Percentiles rank a stretch among this genome's conserved stretches.
phyloP scores from a whole-genome alignment of 2,797 vertebrate genomes.

The Eulemur rubriventer region DNA sequence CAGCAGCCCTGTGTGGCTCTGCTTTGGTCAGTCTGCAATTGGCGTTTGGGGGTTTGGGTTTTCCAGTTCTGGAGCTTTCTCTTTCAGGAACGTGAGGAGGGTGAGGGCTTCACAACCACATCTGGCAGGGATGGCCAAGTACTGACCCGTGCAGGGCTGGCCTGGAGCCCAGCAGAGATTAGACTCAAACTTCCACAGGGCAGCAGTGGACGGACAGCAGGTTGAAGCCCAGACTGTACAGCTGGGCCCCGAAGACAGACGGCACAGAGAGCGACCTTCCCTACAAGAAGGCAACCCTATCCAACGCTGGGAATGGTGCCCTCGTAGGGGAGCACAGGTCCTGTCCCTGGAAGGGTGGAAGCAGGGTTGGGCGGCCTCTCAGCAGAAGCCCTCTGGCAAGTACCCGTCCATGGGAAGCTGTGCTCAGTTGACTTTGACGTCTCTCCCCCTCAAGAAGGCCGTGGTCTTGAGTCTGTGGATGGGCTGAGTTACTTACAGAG shows the following conservation, averaged over 20 bases:
- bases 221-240: not conserved
- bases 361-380: not conserved
- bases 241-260: not conserved
- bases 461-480: not conserved
- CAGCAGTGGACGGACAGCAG: not conserved
- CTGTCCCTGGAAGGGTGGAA: not conserved
- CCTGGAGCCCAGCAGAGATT: not conserved
- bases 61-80: not conserved
- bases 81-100: not conserved
- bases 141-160: not conserved
- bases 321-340: not conserved
- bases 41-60: not conserved
- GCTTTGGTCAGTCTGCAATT: not conserved
- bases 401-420: not conserved
- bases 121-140: not conserved
- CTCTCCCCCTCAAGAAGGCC: not conserved
- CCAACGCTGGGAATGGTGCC: not conserved
- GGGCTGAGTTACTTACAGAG: not conserved
- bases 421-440: not conserved
- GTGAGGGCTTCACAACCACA: accelerated
- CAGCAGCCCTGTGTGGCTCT: not conserved
- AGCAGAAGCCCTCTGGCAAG: not conserved
- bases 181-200: not conserved
- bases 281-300: not conserved
- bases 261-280: accelerated